phyloP scores from a whole-genome alignment of 2,113 vertebrate genomes.

The Apteryx mantelli region DNA sequence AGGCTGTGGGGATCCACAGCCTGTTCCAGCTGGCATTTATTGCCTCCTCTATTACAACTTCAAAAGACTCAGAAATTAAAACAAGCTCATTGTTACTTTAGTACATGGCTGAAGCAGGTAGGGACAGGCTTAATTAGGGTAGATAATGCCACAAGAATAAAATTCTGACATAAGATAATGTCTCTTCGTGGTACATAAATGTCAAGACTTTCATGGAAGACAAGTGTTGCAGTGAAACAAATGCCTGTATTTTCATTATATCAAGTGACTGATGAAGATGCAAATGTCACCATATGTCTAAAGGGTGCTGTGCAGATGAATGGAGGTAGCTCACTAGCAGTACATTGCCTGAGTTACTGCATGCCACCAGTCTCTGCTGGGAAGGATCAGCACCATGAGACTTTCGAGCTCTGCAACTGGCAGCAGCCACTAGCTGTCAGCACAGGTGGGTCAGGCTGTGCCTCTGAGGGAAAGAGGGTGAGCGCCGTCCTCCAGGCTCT shows the following conservation, averaged over 20 bases:
- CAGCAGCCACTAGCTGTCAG: too few relatives aligned
- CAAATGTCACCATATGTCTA: constrained; percentile 53
- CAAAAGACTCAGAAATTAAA: background rate
- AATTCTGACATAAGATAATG: constrained; percentile 6
- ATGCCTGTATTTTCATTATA: constrained; percentile 27
- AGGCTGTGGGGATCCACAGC: fast-evolving
- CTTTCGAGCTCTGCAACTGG: too few relatives aligned
- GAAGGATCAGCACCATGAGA: background rate
- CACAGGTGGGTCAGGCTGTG: background rate
- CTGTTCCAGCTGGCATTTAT: background rate
- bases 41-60: background rate
- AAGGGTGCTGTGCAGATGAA: background rate
- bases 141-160: constrained; percentile 57
- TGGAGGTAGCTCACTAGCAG: background rate
- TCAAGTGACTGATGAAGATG: background rate
- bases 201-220: constrained; percentile 50
- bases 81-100: background rate
- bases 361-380: too few relatives aligned
- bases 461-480: background rate
- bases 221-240: constrained; percentile 22
- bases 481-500: background rate
- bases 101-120: background rate
- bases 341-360: fast-evolving
- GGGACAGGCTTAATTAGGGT: constrained; percentile 30
- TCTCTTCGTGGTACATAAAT: constrained; percentile 49